These are phyloP conservation scores for Thereva nobilitata DNA, from an alignment of 2,888 invertebrate species.

Conservation along the genomic window DNA sequence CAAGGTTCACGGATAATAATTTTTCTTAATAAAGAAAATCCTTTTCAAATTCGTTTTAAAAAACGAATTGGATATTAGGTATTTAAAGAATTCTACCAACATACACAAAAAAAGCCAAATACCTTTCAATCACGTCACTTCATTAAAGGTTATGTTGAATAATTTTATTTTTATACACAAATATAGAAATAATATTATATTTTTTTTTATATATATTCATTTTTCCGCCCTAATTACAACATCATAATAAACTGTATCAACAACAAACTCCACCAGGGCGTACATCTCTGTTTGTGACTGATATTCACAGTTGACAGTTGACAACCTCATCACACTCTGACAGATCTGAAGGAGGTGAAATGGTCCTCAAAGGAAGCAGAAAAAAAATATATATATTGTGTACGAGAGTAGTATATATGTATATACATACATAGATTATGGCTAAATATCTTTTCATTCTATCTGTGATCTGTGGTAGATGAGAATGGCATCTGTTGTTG, in stretches of 20 bases:
- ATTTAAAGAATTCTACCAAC: no score
- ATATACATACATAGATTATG: no score
- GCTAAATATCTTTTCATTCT: slow-evolving; percentile 38
- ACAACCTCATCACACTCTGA: slow-evolving; percentile 37
- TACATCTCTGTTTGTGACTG: slow-evolving; percentile 21
- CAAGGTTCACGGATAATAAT: no score
- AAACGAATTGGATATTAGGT: no score
- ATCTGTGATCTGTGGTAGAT: slow-evolving; percentile 20
- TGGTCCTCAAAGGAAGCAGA: slow-evolving; percentile 27
- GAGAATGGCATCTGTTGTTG: slow-evolving; percentile 38
- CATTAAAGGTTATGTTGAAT: background rate
- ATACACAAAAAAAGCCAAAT: no score
- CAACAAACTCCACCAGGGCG: slow-evolving; percentile 2
- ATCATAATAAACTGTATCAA: slow-evolving; percentile 11
- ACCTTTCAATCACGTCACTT: no score
- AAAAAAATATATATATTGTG: slow-evolving; percentile 6
- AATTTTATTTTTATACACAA: background rate
- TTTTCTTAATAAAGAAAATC: no score
- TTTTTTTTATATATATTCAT: no score
- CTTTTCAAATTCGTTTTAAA: no score
- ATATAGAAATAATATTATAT: background rate
- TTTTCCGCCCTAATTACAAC: slow-evolving; percentile 15
- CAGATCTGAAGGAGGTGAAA: slow-evolving; percentile 36
- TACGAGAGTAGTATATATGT: background rate
- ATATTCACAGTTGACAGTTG: slow-evolving; percentile 33